phyloP scores from a whole-genome alignment of 2,113 vertebrate genomes.

The Gallinago jamesoni region DNA sequence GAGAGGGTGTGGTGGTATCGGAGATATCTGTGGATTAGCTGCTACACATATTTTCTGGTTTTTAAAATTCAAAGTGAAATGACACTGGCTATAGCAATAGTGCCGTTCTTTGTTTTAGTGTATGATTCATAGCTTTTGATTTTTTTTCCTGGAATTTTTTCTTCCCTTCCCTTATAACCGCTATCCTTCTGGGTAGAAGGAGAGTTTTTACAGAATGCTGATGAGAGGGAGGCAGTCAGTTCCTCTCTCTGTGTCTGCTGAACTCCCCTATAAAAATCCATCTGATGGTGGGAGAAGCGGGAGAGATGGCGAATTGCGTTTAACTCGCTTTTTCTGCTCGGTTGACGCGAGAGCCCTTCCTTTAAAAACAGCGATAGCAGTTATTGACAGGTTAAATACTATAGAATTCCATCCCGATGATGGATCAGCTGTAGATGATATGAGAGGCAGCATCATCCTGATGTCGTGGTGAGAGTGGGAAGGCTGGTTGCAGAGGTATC shows the following conservation, averaged over 20 bases:
- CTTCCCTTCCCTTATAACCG: background rate
- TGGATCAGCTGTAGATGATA: background rate
- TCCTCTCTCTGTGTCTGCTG: background rate
- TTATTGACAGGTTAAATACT: background rate
- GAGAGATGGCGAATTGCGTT: background rate
- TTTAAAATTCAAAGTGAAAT: conserved; percentile 24
- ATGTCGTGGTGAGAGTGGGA: background rate
- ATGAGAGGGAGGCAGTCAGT: background rate
- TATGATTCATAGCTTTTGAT: conserved; percentile 20
- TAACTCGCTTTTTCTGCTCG: background rate
- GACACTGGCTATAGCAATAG: background rate
- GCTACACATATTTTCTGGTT: conserved; percentile 19
- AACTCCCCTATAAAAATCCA: background rate
- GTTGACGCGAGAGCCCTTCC: background rate
- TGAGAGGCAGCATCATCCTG: background rate
- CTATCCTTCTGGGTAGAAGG: background rate
- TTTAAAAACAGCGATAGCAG: background rate
- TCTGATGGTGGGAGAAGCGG: background rate
- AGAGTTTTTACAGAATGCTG: background rate
- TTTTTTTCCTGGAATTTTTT: conserved; percentile 13
- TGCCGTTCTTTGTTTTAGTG: background rate
- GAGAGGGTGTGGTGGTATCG: conserved; percentile 17
- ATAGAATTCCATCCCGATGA: background rate
- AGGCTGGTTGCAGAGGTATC: background rate
- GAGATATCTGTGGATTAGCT: conserved; percentile 30